Evolutionary conservation across 2,888 invertebrate species (phyloP), one percentile per base, ranked within the genome.

Genomic region (Catocala fraxini): DNA sequence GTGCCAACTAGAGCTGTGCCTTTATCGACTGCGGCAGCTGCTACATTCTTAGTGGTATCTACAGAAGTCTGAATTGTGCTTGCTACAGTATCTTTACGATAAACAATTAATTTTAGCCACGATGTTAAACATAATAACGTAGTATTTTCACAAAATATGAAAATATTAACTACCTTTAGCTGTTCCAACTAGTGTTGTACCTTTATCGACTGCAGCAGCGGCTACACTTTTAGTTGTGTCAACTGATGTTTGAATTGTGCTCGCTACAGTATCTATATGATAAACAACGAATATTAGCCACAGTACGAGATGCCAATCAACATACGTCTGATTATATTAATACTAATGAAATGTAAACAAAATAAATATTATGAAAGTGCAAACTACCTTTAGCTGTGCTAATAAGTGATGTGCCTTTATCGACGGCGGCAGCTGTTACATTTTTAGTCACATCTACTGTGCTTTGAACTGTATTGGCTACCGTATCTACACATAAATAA

Each of bases 151-250:
- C 34, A 33, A 39, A 9, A 51, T 4, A 45, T 12, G 13, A 11
- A 15, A 13, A 39, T 12, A 13, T 6, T 13, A 59, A 41, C 54
- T 81, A 83, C 82, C 84, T 86, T 81, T 89, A 4, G 86, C 85
- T 49, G 79, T 75, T 54, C 83, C 86, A 54, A 87, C 71, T 11
- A 81, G 68, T 12, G 84, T 70, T 39, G 84, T 78, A 59, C 89
- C 82, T 35, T 82, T 87, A 47, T 86, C 87, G 65, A 86, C 73
- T 12, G 86, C 86, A 3, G 83, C 73, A 6, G 84, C 74, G 4
- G 85, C 82, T 10, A 81, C 79, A 70, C 82, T 86, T 73, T 86
- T 88, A 7, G 86, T 86, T 11, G 80, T 79, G 61, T 87, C 87
- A 80, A 89, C 81, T 60, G 86, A 84, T 2, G 82, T 54, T 25